phyloP scores from a whole-genome alignment of 2,888 invertebrate genomes.

The Apodemia zela region DNA sequence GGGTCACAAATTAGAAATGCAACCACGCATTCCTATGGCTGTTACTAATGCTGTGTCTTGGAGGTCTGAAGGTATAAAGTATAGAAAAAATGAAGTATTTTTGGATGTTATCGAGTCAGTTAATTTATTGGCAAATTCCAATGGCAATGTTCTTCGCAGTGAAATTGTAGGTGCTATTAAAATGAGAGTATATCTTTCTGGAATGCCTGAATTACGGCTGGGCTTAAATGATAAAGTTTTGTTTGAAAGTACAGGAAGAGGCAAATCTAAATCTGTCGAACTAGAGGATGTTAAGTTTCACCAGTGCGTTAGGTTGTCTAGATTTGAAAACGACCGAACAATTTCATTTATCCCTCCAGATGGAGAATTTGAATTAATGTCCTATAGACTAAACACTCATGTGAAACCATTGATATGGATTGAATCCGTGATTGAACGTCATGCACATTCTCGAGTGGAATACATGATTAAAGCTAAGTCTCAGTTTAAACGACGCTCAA shows the following conservation, averaged over 20 bases:
- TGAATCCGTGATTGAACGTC: constrained; percentile 98
- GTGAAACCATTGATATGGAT: constrained; percentile 99
- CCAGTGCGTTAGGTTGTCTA: constrained; percentile 96
- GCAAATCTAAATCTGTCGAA: constrained; percentile 98
- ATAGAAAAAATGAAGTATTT: constrained; percentile 99
- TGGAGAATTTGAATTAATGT: constrained; percentile 99
- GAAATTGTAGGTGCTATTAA: constrained; percentile 99
- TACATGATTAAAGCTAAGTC: constrained; percentile 99
- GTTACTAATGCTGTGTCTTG: constrained; percentile 99
- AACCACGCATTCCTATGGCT: constrained; percentile 97
- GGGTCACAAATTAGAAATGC: constrained; percentile 97
- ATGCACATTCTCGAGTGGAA: constrained; percentile 97
- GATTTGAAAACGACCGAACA: constrained; percentile 98
- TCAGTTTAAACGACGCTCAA: constrained; percentile 97
- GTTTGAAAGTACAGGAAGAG: constrained; percentile 98
- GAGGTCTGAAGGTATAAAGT: constrained; percentile 99
- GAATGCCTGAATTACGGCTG: constrained; percentile 98
- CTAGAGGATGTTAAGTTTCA: constrained; percentile 99
- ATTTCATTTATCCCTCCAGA: constrained; percentile 99
- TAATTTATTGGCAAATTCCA: constrained; percentile 96
- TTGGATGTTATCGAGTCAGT: constrained; percentile 99
- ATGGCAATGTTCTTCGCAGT: constrained; percentile 96
- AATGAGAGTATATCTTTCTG: constrained; percentile 98
- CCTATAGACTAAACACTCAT: constrained; percentile 97
- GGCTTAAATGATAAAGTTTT: constrained; percentile 98